A percentile compares a stretch with the other conserved stretches of the same genome.
phyloP scores from a whole-genome alignment of 1,140 invertebrate species.

The Sipha flava region DNA sequence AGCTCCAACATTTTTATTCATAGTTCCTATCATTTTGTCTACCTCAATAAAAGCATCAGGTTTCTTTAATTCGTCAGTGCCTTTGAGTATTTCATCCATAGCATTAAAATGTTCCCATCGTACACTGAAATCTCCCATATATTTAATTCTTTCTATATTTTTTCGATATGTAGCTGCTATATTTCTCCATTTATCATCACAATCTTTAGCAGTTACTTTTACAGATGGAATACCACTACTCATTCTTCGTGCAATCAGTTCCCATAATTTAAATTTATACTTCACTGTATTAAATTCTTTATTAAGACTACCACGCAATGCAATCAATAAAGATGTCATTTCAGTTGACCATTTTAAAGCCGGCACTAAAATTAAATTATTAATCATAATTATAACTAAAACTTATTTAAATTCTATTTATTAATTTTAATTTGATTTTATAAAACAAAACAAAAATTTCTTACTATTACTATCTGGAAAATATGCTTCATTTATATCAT shows the following conservation, averaged over 20 bases:
- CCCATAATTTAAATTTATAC: slow-evolving; percentile 34
- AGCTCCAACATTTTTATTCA: background rate
- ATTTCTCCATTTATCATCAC: slow-evolving; percentile 35
- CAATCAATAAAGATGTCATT: slow-evolving; percentile 32
- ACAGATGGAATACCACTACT: background rate
- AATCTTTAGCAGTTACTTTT: slow-evolving; percentile 33
- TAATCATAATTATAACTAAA: background rate
- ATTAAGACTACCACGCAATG: slow-evolving; percentile 29
- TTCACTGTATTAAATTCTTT: slow-evolving; percentile 22
- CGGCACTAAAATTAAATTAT: slow-evolving; percentile 4
- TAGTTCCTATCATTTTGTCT: background rate
- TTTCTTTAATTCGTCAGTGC: slow-evolving; percentile 24
- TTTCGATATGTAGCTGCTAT: slow-evolving; percentile 34
- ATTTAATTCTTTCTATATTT: slow-evolving; percentile 34
- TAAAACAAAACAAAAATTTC: background rate
- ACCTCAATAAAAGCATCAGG: background rate
- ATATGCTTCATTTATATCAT: background rate
- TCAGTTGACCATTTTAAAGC: slow-evolving; percentile 32
- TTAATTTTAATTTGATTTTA: background rate
- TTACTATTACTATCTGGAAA: background rate
- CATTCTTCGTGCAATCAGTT: slow-evolving; percentile 26
- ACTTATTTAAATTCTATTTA: background rate
- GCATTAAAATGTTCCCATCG: slow-evolving; percentile 34
- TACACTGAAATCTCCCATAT: slow-evolving; percentile 26
- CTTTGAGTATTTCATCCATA: slow-evolving; percentile 33